A percentile compares a stretch with the other conserved stretches of the same genome.
Conservation (phyloP, 2,797 vertebrate genomes). For the Nyctibius grandis region DNA sequence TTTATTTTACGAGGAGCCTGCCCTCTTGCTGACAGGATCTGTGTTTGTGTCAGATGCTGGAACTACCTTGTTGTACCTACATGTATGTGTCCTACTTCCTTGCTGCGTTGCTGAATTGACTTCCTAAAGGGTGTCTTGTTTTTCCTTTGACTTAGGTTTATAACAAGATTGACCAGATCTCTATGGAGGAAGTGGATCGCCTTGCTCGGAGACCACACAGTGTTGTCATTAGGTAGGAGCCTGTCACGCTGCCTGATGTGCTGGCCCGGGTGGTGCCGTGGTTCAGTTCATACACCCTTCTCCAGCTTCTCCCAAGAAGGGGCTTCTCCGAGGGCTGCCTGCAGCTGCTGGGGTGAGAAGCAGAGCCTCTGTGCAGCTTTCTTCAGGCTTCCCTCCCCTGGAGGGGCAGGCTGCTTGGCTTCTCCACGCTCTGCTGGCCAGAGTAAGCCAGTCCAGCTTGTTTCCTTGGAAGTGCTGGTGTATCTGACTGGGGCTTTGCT, state of each 20-base stretch:
- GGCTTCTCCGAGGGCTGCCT: background rate
- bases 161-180: slow-evolving; percentile 99
- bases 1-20: background rate
- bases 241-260: accelerated
- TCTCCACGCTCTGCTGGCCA: background rate
- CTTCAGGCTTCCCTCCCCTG: background rate
- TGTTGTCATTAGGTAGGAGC: slow-evolving; percentile 90
- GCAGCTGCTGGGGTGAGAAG: background rate
- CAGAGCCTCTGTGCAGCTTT: background rate
- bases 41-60: background rate
- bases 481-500: background rate
- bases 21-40: background rate
- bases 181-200: slow-evolving; percentile 96
- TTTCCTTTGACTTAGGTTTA: slow-evolving; percentile 83
- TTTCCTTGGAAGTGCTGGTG: background rate
- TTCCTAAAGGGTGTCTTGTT: background rate
- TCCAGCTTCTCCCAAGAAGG: background rate
- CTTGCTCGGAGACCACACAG: slow-evolving; percentile 88
- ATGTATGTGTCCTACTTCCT: accelerated
- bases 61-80: background rate
- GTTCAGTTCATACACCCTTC: background rate
- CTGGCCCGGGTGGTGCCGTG: background rate
- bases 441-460: background rate
- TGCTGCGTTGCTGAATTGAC: background rate
- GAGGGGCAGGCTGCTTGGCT: background rate